Evolutionary conservation across 2,888 invertebrate species (phyloP), one percentile per base, ranked within the genome.

Genomic region (Drosophila gaucha): DNA sequence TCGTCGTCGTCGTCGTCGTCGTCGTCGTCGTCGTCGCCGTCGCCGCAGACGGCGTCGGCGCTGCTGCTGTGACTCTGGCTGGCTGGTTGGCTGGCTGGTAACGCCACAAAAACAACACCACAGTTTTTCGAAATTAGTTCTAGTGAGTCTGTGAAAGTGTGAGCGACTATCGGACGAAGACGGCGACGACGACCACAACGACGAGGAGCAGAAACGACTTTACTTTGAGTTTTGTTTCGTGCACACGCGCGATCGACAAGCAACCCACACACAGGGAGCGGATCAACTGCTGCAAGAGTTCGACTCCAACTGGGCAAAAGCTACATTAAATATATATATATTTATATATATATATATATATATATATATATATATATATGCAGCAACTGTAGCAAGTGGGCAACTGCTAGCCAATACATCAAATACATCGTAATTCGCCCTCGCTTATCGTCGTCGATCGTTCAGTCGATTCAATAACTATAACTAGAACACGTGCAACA

Each of bases 131-230:
- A 84, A 88, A 89, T 90, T 90, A 90, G 90, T 90, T 90, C 90
- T 90, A 90, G 87, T 79, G 79, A 86, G 88, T 87, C 90, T 90
- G 90, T 89, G 90, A 90, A 90, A 90, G 90, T 89, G 89, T 89
- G 85, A 88, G 87, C 88, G 82, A 78, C 80, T 78, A 86, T 74
- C 77, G 78, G 78, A 76, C 80, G 69, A 67, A 64, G 49, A 43
- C 65, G 52, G 41, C 66, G 52, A 39, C 56, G 38, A 67, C 55
- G 33, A 52, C 39, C 26, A 36, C 52, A 52, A 49, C 68, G 50
- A 58, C 64, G 64, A 68, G 58, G 55, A 76, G 62, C 78, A 78
- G 38, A 66, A 65, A 63, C 69, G 43, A 64, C 64, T 60, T 69
- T 39, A 70, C 51, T 50, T 68, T 64, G 70, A 50, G 54, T 69